These are phyloP conservation scores for Sphecodes monilicornis DNA, from an alignment of 2,888 invertebrate genomes.

Conservation along the genomic window DNA sequence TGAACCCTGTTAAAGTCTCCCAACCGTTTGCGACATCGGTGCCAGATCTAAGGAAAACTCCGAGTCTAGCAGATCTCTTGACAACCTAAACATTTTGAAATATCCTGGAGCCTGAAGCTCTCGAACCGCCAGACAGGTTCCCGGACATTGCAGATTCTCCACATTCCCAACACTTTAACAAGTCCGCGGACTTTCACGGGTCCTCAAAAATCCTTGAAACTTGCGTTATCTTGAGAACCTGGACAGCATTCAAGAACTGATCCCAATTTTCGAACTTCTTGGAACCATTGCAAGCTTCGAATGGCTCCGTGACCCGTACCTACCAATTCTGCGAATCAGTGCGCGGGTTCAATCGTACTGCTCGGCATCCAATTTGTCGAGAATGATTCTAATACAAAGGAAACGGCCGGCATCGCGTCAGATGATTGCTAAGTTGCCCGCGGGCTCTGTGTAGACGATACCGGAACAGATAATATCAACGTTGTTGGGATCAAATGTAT, in stretches of 20 bases:
- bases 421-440: slow-evolving; percentile 14
- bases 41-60: background rate
- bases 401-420: background rate
- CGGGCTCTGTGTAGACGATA: background rate
- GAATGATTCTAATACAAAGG: slow-evolving; percentile 1
- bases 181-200: background rate
- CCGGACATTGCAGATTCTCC: background rate
- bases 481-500: background rate
- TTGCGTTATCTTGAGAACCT: background rate
- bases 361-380: background rate
- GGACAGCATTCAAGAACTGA: background rate
- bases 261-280: slow-evolving; percentile 1
- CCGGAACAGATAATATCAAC: background rate
- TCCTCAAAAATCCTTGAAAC: slow-evolving; percentile 1
- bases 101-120: background rate
- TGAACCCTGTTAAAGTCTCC: background rate
- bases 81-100: slow-evolving; percentile 3
- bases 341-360: background rate
- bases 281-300: background rate
- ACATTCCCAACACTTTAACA: background rate
- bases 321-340: background rate
- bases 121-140: background rate
- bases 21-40: background rate
- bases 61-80: background rate
- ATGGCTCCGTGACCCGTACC: background rate